phyloP scores from a whole-genome alignment of 2,113 vertebrate genomes.

The Acrocephalus kingi region DNA sequence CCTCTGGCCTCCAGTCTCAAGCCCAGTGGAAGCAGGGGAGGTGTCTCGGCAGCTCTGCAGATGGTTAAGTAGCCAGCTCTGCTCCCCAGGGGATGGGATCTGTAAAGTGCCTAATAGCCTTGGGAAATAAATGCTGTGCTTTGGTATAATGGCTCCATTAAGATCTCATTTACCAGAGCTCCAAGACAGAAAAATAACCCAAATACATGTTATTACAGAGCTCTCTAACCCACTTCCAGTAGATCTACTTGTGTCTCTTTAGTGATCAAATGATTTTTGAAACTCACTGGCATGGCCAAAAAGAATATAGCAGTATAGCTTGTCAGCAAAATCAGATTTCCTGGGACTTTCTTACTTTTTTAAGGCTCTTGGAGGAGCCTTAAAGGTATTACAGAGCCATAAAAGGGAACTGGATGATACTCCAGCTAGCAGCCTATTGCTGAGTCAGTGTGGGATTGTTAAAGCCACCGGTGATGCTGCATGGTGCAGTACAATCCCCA shows the following conservation, averaged over 20 bases:
- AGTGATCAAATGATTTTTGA: background rate
- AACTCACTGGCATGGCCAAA: background rate
- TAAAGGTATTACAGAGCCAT: background rate
- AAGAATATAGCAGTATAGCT: background rate
- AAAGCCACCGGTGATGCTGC: background rate
- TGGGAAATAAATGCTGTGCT: background rate
- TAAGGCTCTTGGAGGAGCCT: background rate
- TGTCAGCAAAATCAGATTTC: background rate
- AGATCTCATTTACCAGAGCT: background rate
- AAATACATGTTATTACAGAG: background rate
- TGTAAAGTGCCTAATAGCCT: background rate
- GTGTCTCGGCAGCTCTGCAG: background rate
- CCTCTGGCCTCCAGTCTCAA: background rate
- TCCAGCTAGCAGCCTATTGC: background rate
- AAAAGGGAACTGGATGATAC: background rate
- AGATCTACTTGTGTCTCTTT: background rate
- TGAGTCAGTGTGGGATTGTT: background rate
- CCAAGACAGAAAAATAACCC: background rate
- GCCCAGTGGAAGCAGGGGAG: rapidly evolving
- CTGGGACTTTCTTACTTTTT: background rate
- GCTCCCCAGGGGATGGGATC: background rate
- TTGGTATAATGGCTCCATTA: background rate
- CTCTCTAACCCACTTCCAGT: background rate
- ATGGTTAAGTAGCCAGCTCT: background rate
- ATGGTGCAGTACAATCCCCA: background rate